These are phyloP conservation scores for Bradypus variegatus DNA, from an alignment of 2,797 vertebrate species.

Conservation along the genomic window DNA sequence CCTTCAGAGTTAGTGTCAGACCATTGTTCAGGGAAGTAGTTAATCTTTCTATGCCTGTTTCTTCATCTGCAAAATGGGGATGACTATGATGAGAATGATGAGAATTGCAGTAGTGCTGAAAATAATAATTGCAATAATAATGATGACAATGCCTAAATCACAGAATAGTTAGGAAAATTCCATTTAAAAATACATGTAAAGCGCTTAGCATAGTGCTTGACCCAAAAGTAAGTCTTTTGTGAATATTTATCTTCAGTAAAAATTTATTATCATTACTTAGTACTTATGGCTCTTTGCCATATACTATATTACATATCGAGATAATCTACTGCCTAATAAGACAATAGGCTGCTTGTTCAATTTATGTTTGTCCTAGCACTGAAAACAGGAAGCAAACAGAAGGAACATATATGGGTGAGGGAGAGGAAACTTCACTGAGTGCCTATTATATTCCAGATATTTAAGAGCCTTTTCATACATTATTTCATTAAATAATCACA, in stretches of 20 bases:
- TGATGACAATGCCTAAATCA: neutral
- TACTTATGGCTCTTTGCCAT: neutral
- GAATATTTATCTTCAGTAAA: neutral
- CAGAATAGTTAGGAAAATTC: neutral
- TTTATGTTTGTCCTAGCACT: constrained; percentile 22
- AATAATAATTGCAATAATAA: too few relatives aligned
- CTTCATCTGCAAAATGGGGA: constrained; percentile 10
- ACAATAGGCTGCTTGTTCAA: neutral
- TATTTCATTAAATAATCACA: neutral
- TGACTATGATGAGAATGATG: neutral
- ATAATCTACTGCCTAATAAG: constrained; percentile 40
- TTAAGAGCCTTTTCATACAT: neutral
- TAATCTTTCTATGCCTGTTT: neutral
- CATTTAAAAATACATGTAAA: neutral
- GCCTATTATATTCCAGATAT: neutral
- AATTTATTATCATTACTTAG: neutral
- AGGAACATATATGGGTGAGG: neutral
- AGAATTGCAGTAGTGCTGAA: neutral
- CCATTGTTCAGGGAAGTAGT: neutral
- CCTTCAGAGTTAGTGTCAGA: neutral
- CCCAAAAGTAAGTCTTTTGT: constrained; percentile 2
- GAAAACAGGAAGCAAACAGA: constrained; percentile 7
- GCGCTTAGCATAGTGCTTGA: neutral
- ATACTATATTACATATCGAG: constrained; percentile 31
- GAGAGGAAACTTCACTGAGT: neutral